Conservation (phyloP, 2,113 vertebrate species). For the Mirounga angustirostris region DNA sequence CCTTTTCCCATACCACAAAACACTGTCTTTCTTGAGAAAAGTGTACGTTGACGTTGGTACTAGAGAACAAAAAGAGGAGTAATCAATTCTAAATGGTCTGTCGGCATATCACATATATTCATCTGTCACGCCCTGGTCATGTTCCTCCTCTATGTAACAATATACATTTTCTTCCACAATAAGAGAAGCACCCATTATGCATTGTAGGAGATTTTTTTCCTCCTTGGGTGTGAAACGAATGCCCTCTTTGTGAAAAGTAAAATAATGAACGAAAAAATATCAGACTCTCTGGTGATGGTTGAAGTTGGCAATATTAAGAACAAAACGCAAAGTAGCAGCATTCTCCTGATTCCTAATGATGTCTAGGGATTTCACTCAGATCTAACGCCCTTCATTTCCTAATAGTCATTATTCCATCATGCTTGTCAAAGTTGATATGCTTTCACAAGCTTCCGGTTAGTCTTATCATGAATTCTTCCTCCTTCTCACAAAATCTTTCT, state of each 20-base stretch:
- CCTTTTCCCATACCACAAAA: neutral
- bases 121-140: too few species aligned
- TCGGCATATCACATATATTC: neutral
- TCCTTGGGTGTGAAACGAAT: neutral
- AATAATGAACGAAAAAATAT: neutral
- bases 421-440: conserved; percentile 83
- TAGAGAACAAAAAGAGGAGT: neutral
- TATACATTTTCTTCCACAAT: neutral
- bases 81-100: neutral
- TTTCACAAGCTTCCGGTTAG: conserved; percentile 91
- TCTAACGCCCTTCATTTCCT: conserved; percentile 86
- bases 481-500: conserved; percentile 89
- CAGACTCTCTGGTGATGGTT: neutral
- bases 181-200: neutral
- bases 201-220: neutral
- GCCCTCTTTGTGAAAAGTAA: conserved; percentile 37
- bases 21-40: neutral
- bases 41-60: neutral
- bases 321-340: conserved; percentile 32
- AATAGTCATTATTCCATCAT: conserved; percentile 88
- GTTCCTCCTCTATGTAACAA: neutral
- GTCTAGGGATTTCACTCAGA: conserved; percentile 84
- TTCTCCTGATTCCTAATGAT: conserved; percentile 85
- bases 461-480: conserved; percentile 82
- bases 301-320: conserved; percentile 17